Conservation (phyloP, 2,797 vertebrate species). For the Crocodylus rhombifer region DNA sequence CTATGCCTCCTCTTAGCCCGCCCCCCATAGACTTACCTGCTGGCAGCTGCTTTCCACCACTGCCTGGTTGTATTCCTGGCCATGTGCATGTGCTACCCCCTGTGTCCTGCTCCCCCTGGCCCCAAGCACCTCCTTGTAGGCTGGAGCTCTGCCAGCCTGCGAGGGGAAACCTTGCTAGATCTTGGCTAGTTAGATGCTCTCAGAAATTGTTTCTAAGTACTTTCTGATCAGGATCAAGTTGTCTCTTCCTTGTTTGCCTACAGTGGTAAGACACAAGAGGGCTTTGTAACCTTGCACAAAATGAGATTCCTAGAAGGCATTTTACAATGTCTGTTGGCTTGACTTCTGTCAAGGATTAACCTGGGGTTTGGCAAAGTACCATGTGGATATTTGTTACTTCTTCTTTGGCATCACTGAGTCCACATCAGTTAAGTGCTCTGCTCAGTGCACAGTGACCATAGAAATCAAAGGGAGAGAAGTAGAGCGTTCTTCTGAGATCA, state of each 20-base stretch:
- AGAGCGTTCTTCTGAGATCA: constrained; percentile 26
- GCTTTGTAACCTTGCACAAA: neutral
- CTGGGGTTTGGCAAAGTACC: neutral
- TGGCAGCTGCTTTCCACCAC: too few species aligned
- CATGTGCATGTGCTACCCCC: too few species aligned
- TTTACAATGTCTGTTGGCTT: neutral
- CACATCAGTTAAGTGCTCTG: neutral
- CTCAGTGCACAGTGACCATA: neutral
- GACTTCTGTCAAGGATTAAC: neutral
- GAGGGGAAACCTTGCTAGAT: neutral
- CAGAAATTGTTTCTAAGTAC: neutral
- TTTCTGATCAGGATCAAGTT: neutral
- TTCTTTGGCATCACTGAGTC: neutral
- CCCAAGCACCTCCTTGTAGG: too few species aligned
- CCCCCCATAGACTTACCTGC: too few species aligned
- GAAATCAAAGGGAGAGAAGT: neutral
- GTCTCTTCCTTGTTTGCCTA: neutral
- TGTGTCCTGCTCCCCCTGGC: too few species aligned
- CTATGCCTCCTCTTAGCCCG: too few species aligned
- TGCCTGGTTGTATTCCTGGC: too few species aligned
- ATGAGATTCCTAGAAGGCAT: rapidly evolving
- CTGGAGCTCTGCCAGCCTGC: too few species aligned
- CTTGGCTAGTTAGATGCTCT: neutral
- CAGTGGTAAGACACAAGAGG: rapidly evolving
- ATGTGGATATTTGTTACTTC: neutral